These are phyloP conservation scores for Salvelinus sp. DNA, from an alignment of 2,113 vertebrate species.

Conservation along the genomic window DNA sequence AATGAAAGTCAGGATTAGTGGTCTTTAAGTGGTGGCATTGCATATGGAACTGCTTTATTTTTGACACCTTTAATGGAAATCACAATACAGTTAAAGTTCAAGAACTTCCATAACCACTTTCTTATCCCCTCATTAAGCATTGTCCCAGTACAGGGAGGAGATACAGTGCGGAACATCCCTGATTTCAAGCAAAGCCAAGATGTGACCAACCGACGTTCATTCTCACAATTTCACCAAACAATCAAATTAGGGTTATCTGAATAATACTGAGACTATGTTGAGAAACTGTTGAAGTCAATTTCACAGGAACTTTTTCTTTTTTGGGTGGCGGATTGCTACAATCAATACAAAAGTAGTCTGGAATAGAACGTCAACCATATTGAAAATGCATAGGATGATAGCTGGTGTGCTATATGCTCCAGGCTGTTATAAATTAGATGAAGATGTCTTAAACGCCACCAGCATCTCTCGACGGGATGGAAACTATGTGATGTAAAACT, in stretches of 20 bases:
- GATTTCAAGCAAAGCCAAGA: no score
- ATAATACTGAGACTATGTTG: no score
- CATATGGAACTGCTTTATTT: constrained; percentile 75
- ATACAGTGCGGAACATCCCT: neutral
- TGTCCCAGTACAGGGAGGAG: neutral
- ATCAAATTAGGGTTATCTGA: no score
- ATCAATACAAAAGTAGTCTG: no score
- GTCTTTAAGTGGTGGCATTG: constrained; percentile 57
- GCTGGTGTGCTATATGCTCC: neutral
- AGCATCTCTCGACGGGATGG: constrained; percentile 46
- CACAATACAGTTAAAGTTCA: constrained; percentile 65
- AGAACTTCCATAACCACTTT: constrained; percentile 59
- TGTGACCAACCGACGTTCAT: no score
- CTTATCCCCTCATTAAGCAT: neutral
- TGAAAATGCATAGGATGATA: no score
- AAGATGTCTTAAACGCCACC: constrained; percentile 42
- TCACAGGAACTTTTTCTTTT: no score
- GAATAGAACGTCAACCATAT: no score
- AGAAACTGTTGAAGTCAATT: no score
- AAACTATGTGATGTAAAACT: constrained; percentile 50
- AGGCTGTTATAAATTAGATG: constrained; percentile 7
- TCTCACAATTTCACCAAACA: no score
- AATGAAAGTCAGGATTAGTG: constrained; percentile 61
- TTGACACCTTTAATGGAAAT: constrained; percentile 81
- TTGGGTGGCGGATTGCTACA: no score